Conservation (phyloP, 2,113 vertebrate species). For the Pterocles burchelli region DNA sequence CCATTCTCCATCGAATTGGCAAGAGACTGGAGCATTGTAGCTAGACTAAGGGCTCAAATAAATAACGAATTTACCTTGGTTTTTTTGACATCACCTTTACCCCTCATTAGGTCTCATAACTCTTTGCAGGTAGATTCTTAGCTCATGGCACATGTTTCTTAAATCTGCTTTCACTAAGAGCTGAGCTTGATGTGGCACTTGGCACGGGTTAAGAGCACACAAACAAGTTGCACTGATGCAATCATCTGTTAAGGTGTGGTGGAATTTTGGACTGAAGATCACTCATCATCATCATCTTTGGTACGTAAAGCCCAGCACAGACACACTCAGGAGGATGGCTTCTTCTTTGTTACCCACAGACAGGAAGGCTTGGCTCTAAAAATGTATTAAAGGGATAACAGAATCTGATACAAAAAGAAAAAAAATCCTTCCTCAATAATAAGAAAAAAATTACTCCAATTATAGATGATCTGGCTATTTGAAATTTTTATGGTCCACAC, state of each 20-base stretch:
- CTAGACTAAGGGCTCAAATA: background rate
- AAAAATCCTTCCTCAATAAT: background rate
- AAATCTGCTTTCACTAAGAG: background rate
- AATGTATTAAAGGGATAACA: background rate
- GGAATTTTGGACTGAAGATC: background rate
- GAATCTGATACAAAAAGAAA: background rate
- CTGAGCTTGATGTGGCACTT: background rate
- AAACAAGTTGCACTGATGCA: background rate
- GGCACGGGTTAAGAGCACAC: background rate
- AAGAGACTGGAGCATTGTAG: background rate
- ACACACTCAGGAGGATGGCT: background rate
- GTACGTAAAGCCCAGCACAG: background rate
- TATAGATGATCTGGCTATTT: background rate
- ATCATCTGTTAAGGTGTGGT: background rate
- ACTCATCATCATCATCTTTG: background rate
- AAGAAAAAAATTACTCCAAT: background rate
- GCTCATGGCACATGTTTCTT: background rate
- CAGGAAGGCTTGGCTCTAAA: background rate
- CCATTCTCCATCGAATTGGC: background rate
- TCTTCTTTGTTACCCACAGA: background rate
- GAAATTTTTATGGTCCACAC: background rate
- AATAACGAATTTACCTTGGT: background rate
- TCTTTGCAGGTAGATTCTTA: background rate
- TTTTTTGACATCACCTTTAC: background rate
- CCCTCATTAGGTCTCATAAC: background rate